phyloP scores from a whole-genome alignment of 2,888 invertebrate genomes.

The Andrena praecox region DNA sequence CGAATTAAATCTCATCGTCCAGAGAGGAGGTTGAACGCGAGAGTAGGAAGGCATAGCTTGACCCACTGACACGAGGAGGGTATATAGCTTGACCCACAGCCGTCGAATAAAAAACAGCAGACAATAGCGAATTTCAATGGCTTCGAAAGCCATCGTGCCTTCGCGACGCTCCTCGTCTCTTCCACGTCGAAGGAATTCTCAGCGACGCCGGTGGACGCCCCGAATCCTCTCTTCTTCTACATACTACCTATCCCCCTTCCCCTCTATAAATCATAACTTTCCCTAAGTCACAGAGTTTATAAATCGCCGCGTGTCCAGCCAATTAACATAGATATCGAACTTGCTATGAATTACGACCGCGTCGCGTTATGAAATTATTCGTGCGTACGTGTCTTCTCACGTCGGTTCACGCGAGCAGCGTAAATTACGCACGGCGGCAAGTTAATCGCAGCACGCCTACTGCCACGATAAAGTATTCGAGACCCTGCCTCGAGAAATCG shows the following conservation, averaged over 20 bases:
- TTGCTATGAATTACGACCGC: slow-evolving; percentile 1
- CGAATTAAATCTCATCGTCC: slow-evolving; percentile 56
- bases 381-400: slow-evolving; percentile 24
- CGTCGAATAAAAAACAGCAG: slow-evolving; percentile 29
- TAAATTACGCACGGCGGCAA: slow-evolving; percentile 32
- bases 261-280: neutral
- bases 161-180: neutral
- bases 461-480: slow-evolving; percentile 21
- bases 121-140: slow-evolving; percentile 50
- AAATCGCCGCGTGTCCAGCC: neutral
- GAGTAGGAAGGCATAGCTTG: slow-evolving; percentile 26
- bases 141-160: neutral
- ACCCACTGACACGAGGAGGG: slow-evolving; percentile 40
- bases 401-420: slow-evolving; percentile 48
- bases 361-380: neutral
- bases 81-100: slow-evolving; percentile 20
- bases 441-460: slow-evolving; percentile 42
- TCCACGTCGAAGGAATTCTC: slow-evolving; percentile 15
- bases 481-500: slow-evolving; percentile 11
- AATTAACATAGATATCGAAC: slow-evolving; percentile 20
- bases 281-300: neutral
- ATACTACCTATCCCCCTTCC: too few species aligned
- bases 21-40: slow-evolving; percentile 7
- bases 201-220: neutral
- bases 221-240: neutral